Percentiles rank a stretch among this genome's conserved stretches.
These are phyloP conservation scores for Melanocharis versteri DNA, from an alignment of 2,113 vertebrate genomes.

Conservation along the genomic window DNA sequence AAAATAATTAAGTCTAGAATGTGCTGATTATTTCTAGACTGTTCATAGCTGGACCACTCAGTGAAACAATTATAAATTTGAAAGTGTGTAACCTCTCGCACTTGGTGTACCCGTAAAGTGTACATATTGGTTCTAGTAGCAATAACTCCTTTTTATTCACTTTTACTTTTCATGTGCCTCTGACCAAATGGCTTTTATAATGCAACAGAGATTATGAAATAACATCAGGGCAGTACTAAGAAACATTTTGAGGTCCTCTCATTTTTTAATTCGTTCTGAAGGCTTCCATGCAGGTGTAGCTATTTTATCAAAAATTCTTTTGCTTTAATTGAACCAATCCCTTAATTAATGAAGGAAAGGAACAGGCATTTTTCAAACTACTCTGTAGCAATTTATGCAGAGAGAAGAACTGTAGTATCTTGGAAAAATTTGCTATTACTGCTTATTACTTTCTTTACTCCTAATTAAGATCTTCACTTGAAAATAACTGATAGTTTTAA, in stretches of 20 bases:
- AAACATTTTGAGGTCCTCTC: background rate
- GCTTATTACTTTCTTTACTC: background rate
- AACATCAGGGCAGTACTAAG: background rate
- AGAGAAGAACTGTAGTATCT: background rate
- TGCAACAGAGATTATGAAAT: background rate
- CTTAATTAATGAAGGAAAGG: background rate
- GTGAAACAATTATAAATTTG: background rate
- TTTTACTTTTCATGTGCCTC: background rate
- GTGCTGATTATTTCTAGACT: background rate
- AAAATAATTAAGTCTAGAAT: background rate
- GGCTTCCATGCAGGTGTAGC: background rate
- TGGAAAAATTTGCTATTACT: background rate
- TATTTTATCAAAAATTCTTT: background rate
- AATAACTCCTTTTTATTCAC: background rate
- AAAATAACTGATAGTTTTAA: background rate
- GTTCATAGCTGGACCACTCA: background rate
- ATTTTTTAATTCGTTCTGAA: background rate
- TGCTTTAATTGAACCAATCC: background rate
- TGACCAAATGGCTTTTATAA: background rate
- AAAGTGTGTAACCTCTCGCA: background rate
- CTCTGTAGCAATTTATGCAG: background rate
- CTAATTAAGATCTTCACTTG: background rate
- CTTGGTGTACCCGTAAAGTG: background rate
- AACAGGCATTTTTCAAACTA: background rate
- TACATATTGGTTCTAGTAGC: background rate